A percentile compares a stretch with the other conserved stretches of the same genome.
Evolutionary conservation across 2,113 vertebrate species (phyloP).

Genomic region (Lycaon pictus): DNA sequence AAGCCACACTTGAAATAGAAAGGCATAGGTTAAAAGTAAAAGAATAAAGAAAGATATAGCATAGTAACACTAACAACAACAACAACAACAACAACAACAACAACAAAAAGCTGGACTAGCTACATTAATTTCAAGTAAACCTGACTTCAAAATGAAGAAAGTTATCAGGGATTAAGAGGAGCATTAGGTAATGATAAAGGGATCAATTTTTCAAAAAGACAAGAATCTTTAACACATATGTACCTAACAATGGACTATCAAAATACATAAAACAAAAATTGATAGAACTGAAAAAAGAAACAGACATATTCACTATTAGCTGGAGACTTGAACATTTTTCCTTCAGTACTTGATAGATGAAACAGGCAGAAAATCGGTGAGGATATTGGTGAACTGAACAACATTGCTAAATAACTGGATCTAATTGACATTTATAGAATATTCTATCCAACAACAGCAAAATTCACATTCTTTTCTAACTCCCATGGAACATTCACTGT

Average conservation of each 20-base stretch:
- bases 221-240: not conserved
- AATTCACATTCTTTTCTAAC: not conserved
- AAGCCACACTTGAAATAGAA: not conserved
- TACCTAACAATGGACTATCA: not conserved
- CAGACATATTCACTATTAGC: not conserved
- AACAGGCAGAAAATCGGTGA: not conserved
- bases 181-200: not conserved
- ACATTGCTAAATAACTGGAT: not conserved
- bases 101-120: not conserved
- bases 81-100: not conserved
- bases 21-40: not conserved
- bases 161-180: not conserved
- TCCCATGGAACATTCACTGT: not conserved
- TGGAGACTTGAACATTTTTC: not conserved
- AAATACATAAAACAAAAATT: not conserved
- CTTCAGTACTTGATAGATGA: not conserved
- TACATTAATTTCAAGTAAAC: not conserved
- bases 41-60: not conserved
- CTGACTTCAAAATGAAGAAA: not conserved
- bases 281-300: not conserved
- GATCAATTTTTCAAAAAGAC: not conserved
- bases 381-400: not conserved
- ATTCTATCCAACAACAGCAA: not conserved
- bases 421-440: not conserved
- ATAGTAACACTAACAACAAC: not conserved